A percentile compares a stretch with the other conserved stretches of the same genome.
Evolutionary conservation across 1,140 invertebrate genomes (phyloP).

Genomic region (Neodiprion pinetum): DNA sequence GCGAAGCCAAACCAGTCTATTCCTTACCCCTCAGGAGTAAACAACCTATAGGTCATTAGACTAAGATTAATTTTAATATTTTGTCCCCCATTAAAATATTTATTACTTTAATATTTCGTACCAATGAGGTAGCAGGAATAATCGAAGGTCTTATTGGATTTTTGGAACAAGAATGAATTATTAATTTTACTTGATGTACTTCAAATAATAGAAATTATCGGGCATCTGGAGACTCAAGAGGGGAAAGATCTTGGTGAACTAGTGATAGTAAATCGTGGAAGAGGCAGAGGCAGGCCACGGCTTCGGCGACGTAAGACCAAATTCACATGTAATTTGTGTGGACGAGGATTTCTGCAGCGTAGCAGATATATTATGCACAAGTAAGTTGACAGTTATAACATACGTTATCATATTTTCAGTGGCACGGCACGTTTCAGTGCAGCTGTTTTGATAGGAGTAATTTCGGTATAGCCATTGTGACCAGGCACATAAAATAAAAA

Average conservation of each 20-base stretch:
- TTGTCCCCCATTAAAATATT: slow-evolving; percentile 7
- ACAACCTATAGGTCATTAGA: no score
- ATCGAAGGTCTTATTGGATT: neutral
- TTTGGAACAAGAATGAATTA: no score
- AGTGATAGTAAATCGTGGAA: slow-evolving; percentile 66
- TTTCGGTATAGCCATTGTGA: no score
- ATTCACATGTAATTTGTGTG: slow-evolving; percentile 65
- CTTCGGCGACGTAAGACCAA: slow-evolving; percentile 57
- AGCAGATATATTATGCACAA: slow-evolving; percentile 61
- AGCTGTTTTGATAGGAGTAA: no score
- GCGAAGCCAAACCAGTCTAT: no score
- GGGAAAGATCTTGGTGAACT: slow-evolving; percentile 68
- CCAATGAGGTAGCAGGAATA: neutral
- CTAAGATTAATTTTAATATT: neutral
- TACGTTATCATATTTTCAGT: neutral
- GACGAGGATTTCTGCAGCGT: slow-evolving; percentile 62
- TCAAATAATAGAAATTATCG: slow-evolving; percentile 65
- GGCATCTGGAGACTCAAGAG: slow-evolving; percentile 69
- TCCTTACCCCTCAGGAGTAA: no score
- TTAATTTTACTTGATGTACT: slow-evolving; percentile 5
- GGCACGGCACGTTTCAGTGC: neutral
- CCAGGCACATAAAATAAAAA: no score
- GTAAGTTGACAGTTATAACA: slow-evolving; percentile 36
- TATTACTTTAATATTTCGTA: slow-evolving; percentile 15
- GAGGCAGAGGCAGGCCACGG: slow-evolving; percentile 64